Conservation (phyloP, 2,888 invertebrate species). For the Isoperla grammatica region DNA sequence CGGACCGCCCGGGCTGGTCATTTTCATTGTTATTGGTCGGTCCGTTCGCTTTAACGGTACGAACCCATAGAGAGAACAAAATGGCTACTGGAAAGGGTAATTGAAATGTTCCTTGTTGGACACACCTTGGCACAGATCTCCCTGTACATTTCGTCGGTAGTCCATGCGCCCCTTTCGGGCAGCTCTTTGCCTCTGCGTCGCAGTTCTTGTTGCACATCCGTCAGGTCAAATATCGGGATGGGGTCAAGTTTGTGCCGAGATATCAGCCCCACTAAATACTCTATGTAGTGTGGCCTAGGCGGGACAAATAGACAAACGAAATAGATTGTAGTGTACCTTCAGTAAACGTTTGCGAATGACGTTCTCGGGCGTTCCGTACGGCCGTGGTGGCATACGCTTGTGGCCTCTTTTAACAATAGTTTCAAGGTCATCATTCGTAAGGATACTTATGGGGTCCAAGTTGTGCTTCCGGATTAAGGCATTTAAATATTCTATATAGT, state of each 20-base stretch:
- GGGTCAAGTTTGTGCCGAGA: constrained; percentile 82
- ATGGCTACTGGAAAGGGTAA: no score
- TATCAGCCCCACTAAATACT: constrained; percentile 87
- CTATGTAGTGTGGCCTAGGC: constrained; percentile 88
- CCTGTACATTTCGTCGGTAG: constrained; percentile 77
- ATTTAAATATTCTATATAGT: constrained; percentile 87
- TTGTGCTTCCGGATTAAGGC: constrained; percentile 62
- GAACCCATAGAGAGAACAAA: no score
- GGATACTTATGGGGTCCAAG: constrained; percentile 71
- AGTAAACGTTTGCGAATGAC: constrained; percentile 57
- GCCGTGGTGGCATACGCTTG: constrained; percentile 65
- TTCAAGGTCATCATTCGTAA: constrained; percentile 76
- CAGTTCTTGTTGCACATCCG: constrained; percentile 82
- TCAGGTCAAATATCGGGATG: constrained; percentile 77
- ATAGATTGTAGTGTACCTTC: constrained; percentile 49
- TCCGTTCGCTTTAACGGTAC: no score
- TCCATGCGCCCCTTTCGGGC: constrained; percentile 75
- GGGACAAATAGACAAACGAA: constrained; percentile 35
- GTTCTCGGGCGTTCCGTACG: constrained; percentile 65
- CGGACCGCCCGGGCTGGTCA: no score
- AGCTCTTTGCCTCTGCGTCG: constrained; percentile 76
- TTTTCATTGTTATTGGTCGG: no score
- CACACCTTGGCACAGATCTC: constrained; percentile 80
- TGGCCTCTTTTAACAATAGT: constrained; percentile 71
- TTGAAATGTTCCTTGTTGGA: constrained; percentile 29